These are phyloP conservation scores for Phalacrocorax pelagicus DNA, from an alignment of 2,113 vertebrate species.

Conservation along the genomic window DNA sequence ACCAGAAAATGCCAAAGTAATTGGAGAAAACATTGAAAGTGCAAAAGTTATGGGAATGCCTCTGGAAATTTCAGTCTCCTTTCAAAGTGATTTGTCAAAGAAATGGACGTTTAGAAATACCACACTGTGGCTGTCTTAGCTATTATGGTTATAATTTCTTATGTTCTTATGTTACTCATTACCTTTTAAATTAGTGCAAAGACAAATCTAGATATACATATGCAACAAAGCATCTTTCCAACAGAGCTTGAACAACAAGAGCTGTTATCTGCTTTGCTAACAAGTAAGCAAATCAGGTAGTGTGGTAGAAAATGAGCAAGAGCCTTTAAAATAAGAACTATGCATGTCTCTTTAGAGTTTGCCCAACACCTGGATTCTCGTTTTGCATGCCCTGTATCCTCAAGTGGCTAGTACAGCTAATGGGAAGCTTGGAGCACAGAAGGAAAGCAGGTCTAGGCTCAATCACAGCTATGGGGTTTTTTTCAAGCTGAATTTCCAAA, in stretches of 20 bases:
- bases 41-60: neutral
- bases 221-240: neutral
- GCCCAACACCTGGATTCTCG: neutral
- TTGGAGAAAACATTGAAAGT: constrained; percentile 9
- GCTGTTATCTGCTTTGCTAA: neutral
- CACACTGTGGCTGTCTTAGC: neutral
- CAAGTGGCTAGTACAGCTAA: neutral
- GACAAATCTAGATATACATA: neutral
- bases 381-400: neutral
- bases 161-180: neutral
- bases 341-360: neutral
- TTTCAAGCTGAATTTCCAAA: constrained; percentile 18
- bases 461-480: neutral
- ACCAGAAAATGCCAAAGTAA: constrained; percentile 9
- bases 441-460: neutral
- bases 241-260: neutral
- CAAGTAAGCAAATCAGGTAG: neutral
- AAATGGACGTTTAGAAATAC: neutral
- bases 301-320: neutral
- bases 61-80: constrained; percentile 11
- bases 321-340: neutral
- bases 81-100: constrained; percentile 1
- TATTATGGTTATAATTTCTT: neutral
- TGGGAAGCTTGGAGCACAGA: neutral
- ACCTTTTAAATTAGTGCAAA: neutral